Evolutionary conservation across 2,888 invertebrate genomes (phyloP).

Genomic region (Onchidella celtica): DNA sequence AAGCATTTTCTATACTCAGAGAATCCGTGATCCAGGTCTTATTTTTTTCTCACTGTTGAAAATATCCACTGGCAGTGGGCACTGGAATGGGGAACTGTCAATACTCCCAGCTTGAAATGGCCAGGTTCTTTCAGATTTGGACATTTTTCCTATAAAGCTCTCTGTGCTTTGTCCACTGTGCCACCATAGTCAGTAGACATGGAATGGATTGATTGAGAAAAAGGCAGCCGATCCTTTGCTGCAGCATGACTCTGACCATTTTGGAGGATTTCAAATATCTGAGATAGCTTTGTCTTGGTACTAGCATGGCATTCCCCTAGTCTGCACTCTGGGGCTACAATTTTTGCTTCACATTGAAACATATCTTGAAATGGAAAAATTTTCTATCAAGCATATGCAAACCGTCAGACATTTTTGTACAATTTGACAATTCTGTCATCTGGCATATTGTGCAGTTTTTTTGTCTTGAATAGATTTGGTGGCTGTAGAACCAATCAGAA

Average conservation of each 20-base stretch:
- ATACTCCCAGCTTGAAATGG: neutral
- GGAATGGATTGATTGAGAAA: neutral
- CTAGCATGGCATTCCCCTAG: neutral
- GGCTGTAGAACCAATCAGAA: neutral
- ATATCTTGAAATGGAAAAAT: neutral
- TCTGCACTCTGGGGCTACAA: neutral
- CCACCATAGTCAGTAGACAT: neutral
- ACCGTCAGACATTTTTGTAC: neutral
- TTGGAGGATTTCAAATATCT: neutral
- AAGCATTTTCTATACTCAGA: neutral
- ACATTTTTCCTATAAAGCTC: neutral
- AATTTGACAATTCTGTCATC: neutral
- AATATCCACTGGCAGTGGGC: constrained; percentile 12
- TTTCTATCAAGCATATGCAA: neutral
- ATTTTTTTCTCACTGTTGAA: neutral
- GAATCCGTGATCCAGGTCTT: neutral
- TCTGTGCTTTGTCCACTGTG: neutral
- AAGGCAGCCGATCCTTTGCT: neutral
- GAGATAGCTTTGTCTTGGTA: neutral
- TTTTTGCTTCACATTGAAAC: neutral
- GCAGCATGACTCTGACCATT: neutral
- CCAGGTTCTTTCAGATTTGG: neutral
- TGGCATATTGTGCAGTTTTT: neutral
- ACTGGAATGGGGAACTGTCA: constrained; percentile 13
- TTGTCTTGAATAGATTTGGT: neutral